Conservation (phyloP, 2,888 invertebrate genomes). For the Drosophila eohydei region DNA sequence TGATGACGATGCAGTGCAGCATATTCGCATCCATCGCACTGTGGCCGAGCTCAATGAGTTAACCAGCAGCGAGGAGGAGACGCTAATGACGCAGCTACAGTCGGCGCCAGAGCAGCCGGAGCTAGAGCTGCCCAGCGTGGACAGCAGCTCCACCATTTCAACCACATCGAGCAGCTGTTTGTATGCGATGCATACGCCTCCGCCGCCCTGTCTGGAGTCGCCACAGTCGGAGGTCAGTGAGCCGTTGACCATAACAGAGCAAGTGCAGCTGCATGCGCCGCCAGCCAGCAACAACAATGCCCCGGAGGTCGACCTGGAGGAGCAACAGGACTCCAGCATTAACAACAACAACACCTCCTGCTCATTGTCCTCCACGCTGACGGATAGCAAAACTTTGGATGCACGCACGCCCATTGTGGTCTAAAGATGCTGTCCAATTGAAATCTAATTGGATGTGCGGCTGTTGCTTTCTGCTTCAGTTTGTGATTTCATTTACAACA, state of each 20-base stretch:
- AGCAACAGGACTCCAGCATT: conserved; percentile 58
- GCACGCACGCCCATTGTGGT: conserved; percentile 84
- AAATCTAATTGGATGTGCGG: conserved; percentile 10
- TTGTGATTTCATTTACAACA: conserved; percentile 66
- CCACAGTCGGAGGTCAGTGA: conserved; percentile 52
- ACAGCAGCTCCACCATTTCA: conserved; percentile 48
- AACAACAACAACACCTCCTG: conserved; percentile 83
- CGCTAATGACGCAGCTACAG: conserved; percentile 50
- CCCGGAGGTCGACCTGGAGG: conserved; percentile 38
- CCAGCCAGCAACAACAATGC: conserved; percentile 46
- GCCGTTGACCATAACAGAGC: conserved; percentile 72
- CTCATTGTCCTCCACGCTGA: conserved; percentile 82
- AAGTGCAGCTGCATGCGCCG: conserved; percentile 73
- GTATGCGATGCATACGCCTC: conserved; percentile 78
- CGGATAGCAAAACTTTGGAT: conserved; percentile 84
- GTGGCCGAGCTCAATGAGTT: conserved; percentile 73
- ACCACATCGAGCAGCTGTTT: conserved; percentile 77
- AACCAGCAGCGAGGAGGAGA: conserved; percentile 69
- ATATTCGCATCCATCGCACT: conserved; percentile 76
- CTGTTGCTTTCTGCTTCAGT: conserved; percentile 47
- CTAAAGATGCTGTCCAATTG: conserved; percentile 17
- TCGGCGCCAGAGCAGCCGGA: conserved; percentile 34
- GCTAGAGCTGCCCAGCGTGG: conserved; percentile 15
- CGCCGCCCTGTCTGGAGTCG: conserved; percentile 58
- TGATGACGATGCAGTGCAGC: conserved; percentile 50